A percentile compares a stretch with the other conserved stretches of the same genome.
Evolutionary conservation across 2,113 vertebrate genomes (phyloP).

Genomic region (Heterochromis multidens): DNA sequence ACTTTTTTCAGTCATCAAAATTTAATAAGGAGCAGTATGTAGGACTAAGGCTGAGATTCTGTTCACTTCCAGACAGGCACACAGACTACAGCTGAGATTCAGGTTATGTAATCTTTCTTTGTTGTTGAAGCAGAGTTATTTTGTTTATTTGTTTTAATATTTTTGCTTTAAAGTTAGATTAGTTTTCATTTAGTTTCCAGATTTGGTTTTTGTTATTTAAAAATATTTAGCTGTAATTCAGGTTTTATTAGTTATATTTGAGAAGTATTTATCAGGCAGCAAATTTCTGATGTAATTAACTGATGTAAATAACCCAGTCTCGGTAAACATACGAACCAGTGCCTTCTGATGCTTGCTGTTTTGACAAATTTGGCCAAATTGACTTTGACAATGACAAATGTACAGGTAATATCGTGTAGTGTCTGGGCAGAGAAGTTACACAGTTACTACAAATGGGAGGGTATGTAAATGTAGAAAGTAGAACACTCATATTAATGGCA

Average conservation of each 20-base stretch:
- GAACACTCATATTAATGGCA: not conserved
- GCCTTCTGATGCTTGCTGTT: not conserved
- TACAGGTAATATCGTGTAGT: not conserved
- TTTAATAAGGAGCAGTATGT: not conserved
- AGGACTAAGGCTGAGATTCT: not conserved
- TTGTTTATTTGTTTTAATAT: not conserved
- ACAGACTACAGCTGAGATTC: not conserved
- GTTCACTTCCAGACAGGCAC: not conserved
- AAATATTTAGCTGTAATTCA: not conserved
- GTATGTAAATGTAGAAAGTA: not conserved
- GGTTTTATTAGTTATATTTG: not conserved
- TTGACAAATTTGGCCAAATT: not conserved
- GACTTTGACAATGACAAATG: not conserved
- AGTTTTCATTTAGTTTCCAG: not conserved
- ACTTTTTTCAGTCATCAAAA: not conserved
- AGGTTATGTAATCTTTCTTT: not conserved
- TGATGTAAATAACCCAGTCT: not conserved
- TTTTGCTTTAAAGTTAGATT: not conserved
- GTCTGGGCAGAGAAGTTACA: not conserved
- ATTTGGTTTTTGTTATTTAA: not conserved
- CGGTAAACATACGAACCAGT: not conserved
- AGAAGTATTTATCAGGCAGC: not conserved
- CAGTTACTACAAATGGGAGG: not conserved
- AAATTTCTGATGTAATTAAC: not conserved
- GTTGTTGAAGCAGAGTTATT: no score